These are phyloP conservation scores for Sceliomorpha sp. DNA, from an alignment of 2,888 invertebrate genomes.

Conservation along the genomic window DNA sequence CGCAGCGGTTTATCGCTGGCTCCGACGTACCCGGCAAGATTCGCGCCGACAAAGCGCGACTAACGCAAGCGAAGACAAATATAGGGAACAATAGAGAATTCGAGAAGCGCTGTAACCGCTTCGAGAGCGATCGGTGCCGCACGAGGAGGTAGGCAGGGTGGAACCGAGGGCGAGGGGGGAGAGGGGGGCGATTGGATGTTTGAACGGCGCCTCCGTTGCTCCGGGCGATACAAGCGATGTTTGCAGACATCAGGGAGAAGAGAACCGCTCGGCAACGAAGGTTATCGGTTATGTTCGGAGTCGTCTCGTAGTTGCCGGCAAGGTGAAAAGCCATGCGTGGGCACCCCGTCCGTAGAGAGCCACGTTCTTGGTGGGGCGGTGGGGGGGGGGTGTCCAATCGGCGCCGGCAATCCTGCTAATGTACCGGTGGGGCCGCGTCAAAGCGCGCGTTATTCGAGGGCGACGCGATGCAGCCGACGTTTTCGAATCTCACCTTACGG, in stretches of 20 bases:
- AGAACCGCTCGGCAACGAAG: constrained; percentile 35
- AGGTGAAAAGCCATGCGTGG: constrained; percentile 9
- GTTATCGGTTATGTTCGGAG: constrained; percentile 35
- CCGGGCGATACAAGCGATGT: constrained; percentile 66
- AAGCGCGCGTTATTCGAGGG: constrained; percentile 66
- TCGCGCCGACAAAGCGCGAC: constrained; percentile 63
- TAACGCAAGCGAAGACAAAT: constrained; percentile 67
- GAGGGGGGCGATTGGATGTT: constrained; percentile 76
- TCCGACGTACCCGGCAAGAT: constrained; percentile 38
- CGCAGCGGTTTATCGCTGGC: constrained; percentile 40
- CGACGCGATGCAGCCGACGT: constrained; percentile 25
- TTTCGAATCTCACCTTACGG: constrained; percentile 29
- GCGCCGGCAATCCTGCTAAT: constrained; percentile 74
- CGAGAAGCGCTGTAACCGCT: constrained; percentile 65
- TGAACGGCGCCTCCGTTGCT: constrained; percentile 74
- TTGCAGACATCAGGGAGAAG: constrained; percentile 72
- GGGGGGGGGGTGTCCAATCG: constrained; percentile 44
- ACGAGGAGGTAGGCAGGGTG: no score
- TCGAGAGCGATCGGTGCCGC: constrained; percentile 63
- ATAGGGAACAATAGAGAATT: constrained; percentile 71
- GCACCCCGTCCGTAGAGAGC: no score
- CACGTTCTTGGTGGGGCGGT: no score
- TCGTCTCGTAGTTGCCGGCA: constrained; percentile 35
- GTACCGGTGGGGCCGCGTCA: constrained; percentile 79
- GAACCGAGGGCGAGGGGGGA: no score